Evolutionary conservation across 2,888 invertebrate genomes (phyloP).

Genomic region (Eilema caniola): DNA sequence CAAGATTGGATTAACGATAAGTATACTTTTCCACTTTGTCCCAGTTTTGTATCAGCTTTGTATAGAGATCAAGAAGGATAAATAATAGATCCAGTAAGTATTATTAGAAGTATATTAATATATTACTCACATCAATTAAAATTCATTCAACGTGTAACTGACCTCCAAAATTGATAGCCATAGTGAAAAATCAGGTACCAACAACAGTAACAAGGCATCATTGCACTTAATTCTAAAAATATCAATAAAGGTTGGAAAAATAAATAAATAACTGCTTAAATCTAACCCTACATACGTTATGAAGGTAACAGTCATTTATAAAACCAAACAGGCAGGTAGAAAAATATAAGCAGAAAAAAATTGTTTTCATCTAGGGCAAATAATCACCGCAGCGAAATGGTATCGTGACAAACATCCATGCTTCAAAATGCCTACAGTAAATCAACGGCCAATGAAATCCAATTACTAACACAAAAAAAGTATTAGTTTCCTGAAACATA

Average conservation of each 20-base stretch:
- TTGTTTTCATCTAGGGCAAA: slow-evolving; percentile 56
- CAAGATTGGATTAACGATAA: background rate
- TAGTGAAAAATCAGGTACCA: too few species aligned
- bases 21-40: too few species aligned
- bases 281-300: background rate
- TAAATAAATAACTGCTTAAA: background rate
- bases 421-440: slow-evolving; percentile 76
- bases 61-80: too few species aligned
- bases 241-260: background rate
- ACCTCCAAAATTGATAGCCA: too few species aligned
- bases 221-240: background rate
- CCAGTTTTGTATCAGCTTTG: too few species aligned
- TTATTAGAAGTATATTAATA: too few species aligned
- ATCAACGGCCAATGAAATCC: slow-evolving; percentile 81
- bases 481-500: slow-evolving; percentile 65
- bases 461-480: slow-evolving; percentile 83
- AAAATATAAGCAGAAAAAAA: slow-evolving; percentile 41
- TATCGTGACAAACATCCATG: slow-evolving; percentile 86
- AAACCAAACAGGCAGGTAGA: slow-evolving; percentile 27
- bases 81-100: too few species aligned
- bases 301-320: slow-evolving; percentile 12
- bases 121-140: too few species aligned
- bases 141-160: too few species aligned
- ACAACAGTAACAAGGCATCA: too few species aligned
- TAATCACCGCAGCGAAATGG: slow-evolving; percentile 76